Evolutionary conservation across 1,140 invertebrate genomes (phyloP), one percentile per base, ranked within the genome.

Genomic region (Aphis gossypii): DNA sequence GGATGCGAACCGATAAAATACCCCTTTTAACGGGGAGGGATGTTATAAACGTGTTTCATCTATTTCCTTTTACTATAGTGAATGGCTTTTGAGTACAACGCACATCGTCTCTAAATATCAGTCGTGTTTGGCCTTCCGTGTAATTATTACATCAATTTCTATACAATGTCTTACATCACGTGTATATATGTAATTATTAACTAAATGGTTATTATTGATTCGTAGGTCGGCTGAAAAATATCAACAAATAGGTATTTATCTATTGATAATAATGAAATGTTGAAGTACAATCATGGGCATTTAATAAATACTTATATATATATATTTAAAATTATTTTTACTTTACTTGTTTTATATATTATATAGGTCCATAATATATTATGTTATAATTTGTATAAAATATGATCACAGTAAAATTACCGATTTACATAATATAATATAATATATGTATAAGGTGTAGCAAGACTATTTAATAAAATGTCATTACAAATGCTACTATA

Each of bases 31-130:
- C 23, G 30, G 20, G 25, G 20, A 88, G 30, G 30, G 30, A 48
- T 44, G 23, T 86, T 86, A 41, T 86, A 41, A 86, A 41, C 46
- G 86, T 88, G 20, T 86, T 86, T 41, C 30, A 35, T 88, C n/a
- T 51, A 88, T 88, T 88, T 88, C 41, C 11, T 88, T 88, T 88
- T 46, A 20, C 25, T 68, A n/a, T 20, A 76, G 60, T n/a, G 30
- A 76, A 76, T 76, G n/a, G 60, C 60, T 76, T 76, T 76, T 76
- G 60, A 76, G 60, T 76, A 76, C 60, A 30, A n/a, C n/a, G 30
- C n/a, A 18, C 30, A 76, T 76, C 60, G 60, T 76, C 14, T 76
- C 30, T n/a, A n/a, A 76, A 76, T 76, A 76, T 35, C n/a, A 76
- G 60, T n/a, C 30, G 60, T 76, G 60, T 76, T 76, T 76, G 14